Conservation (phyloP, 2,888 invertebrate genomes). For the Caradrina clavipalpis region DNA sequence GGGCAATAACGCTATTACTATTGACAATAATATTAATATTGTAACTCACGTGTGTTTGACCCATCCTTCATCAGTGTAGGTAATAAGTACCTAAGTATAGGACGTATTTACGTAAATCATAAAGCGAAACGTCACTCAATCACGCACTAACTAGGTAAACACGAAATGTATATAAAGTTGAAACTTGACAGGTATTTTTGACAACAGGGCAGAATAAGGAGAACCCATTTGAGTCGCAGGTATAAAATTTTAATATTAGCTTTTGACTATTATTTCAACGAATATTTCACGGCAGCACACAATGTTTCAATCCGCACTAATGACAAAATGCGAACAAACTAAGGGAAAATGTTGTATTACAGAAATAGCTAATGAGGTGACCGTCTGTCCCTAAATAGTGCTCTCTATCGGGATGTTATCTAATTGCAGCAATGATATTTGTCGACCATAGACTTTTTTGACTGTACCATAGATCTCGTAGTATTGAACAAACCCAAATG, state of each 20-base stretch:
- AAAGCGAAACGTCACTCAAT: background rate
- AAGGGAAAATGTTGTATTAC: slow-evolving; percentile 40
- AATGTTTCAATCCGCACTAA: slow-evolving; percentile 7
- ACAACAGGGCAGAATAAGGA: too few species aligned
- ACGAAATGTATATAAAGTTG: background rate
- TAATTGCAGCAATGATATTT: background rate
- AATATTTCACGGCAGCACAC: slow-evolving; percentile 20
- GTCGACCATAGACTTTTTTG: background rate
- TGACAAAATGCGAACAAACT: slow-evolving; percentile 12
- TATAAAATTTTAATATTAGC: too few species aligned
- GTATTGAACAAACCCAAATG: too few species aligned
- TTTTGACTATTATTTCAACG: slow-evolving; percentile 9
- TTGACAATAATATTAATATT: background rate
- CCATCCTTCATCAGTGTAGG: slow-evolving; percentile 16
- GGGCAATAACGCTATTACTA: background rate
- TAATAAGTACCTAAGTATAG: too few species aligned
- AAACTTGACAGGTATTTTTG: background rate
- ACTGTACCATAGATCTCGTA: too few species aligned
- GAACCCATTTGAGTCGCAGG: too few species aligned
- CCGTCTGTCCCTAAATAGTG: slow-evolving; percentile 16
- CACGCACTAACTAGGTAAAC: background rate
- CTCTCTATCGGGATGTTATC: background rate
- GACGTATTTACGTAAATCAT: too few species aligned
- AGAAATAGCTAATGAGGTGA: slow-evolving; percentile 38
- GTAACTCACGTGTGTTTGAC: slow-evolving; percentile 26